Evolutionary conservation across 1,140 invertebrate genomes (phyloP).

Genomic region (Tetranychus urticae): DNA sequence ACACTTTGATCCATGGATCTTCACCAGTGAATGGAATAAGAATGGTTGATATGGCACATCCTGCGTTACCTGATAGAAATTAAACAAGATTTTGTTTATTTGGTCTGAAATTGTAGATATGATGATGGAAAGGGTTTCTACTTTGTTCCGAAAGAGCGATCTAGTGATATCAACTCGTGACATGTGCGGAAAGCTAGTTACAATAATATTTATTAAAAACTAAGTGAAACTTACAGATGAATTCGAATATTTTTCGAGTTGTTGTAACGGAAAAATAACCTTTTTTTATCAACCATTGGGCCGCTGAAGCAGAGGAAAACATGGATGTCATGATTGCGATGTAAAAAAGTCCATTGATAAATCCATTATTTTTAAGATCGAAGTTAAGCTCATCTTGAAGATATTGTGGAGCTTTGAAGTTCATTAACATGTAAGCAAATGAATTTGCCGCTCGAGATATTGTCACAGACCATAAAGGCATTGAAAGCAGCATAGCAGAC

Average conservation of each 20-base stretch:
- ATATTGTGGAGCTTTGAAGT: slow-evolving; percentile 8
- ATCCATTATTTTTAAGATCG: slow-evolving; percentile 6
- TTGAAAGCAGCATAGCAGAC: slow-evolving; percentile 22
- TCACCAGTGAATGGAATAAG: slow-evolving; percentile 8
- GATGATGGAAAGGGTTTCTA: no score
- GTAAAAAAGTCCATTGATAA: background rate
- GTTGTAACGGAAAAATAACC: slow-evolving; percentile 6
- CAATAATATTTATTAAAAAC: no score
- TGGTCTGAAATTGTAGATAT: no score
- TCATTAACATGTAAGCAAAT: slow-evolving; percentile 15
- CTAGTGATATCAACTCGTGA: no score
- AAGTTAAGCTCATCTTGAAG: slow-evolving; percentile 8
- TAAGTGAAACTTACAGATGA: slow-evolving; percentile 9
- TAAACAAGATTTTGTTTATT: no score
- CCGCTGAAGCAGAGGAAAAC: background rate
- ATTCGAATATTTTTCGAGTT: slow-evolving; percentile 14
- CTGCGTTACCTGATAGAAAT: no score
- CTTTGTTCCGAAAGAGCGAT: no score
- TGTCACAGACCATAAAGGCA: slow-evolving; percentile 25
- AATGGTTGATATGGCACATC: background rate
- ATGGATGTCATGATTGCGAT: background rate
- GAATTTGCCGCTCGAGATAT: slow-evolving; percentile 27
- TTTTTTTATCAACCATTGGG: background rate
- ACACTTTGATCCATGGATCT: slow-evolving; percentile 3
- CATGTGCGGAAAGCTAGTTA: no score